Evolutionary conservation across 2,888 invertebrate genomes (phyloP), one percentile per base, ranked within the genome.

Genomic region (Pristionchus japonicus): DNA sequence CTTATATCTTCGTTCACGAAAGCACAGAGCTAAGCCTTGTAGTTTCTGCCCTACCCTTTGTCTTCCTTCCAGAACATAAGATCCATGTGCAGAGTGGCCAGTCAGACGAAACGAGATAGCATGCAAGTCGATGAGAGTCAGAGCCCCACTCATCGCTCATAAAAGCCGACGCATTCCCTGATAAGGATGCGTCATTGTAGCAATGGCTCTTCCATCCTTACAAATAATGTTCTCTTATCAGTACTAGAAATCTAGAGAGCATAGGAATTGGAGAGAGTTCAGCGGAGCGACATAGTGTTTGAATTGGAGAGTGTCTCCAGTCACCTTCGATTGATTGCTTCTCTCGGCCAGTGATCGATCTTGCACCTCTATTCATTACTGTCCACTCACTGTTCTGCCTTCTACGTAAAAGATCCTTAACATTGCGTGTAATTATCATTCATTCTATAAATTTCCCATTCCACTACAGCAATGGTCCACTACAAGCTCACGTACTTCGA

Each of bases 401-500:
- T n/a, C n/a, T n/a, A n/a, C n/a, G n/a, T n/a, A n/a, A n/a, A n/a
- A n/a, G n/a, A n/a, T n/a, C n/a, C n/a, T n/a, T n/a, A n/a, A n/a
- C n/a, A n/a, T n/a, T n/a, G n/a, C n/a, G n/a, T n/a, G n/a, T 49
- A 49, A 17, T 49, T 49, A 15, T 13, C 3, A 49, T 1, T 49
- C 49, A 49, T 2, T 17, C 49, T 15, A 49, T 49, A 15, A 9
- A 47, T 47, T 52, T 20, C 52, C 52, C 7, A 43, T 43, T 6
- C 23, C 52, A 13, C 9, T 74, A 1, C n/a, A 77, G 43, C 20
- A 23, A 84, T 84, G 84, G 84, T 84, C 40, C 57, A 84, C 64
- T 84, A 84, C 84, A 84, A 84, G 27, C 64, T 84, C 40, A 61
- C 84, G 23, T 84, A 84, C 61, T 84, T 84, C 84, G 84, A 84